Evolutionary conservation across 2,797 vertebrate species (phyloP), one percentile per base, ranked within the genome.

Genomic region (Aplochiton taeniatus): DNA sequence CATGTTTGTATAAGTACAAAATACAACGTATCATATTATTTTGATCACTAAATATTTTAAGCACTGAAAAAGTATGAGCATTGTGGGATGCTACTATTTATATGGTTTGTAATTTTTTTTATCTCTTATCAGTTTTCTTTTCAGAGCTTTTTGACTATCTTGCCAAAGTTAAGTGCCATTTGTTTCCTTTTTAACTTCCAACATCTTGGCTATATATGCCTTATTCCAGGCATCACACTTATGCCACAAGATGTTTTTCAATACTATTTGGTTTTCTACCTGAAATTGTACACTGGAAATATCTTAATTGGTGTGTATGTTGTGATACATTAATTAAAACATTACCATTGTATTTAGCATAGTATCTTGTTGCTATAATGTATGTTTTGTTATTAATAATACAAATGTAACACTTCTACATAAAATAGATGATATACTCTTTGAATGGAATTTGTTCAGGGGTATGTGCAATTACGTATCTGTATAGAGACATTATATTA

Each of bases 391-490:
- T 84, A 60, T 60, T 2, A 64, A 79, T 82, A 70, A 87, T 78
- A 78, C 75, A 75, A 58, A 52, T 60, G 68, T 73, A 80, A 69
- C 73, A 78, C 77, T 66, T 85, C 64, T 83, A 73, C 78, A 63
- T 64, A 48, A 68, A 61, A 55, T 55, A 75, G 60, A 75, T 61
- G 50, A 73, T 19, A 77, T 68, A 69, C 69, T 75, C 59, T 48
- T 17, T 77, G 72, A 81, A 50, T 17, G 76, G 72, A 81, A 69
- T 70, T 80, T 87, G 72, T 89, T 90, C 84, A 83, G 85, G 82
- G 85, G 78, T 82, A 85, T 87, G 86, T 90, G 88, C 88, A 90
- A 88, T 89, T 82, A 71, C 72, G 80, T 74, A 76, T 84, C 74
- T 85, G 68, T 50, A 74, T 72, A 79, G 72, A 84, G 80, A 57